Percentiles rank a stretch among this genome's conserved stretches.
Conservation (phyloP, 1,140 invertebrate species). For the silkworm (Bombyx mori) region ASM3026992v2 NC_085124.1:6798501-6799000, state of each 20-base stretch:
- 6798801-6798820: conserved; percentile 14
- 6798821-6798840: conserved; percentile 18
- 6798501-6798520: conserved; percentile 12
- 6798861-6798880: conserved; percentile 43
- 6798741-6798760: no score
- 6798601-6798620: no score
- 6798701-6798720: no score
- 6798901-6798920: conserved; percentile 62
- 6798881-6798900: conserved; percentile 52
- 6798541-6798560: neutral
- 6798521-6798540: conserved; percentile 2
- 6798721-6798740: no score
- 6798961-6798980: conserved; percentile 51
- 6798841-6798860: conserved; percentile 39
- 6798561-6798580: no score
- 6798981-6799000: conserved; percentile 37
- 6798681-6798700: no score
- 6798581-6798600: no score
- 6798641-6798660: no score
- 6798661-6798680: no score
- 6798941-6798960: conserved; percentile 38
- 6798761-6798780: no score
- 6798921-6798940: conserved; percentile 54
- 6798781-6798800: conserved; percentile 6
- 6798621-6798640: no score